Base-by-base conservation (phyloP, 1,140 invertebrate species). In the Bathynomus jamesi region DNA sequence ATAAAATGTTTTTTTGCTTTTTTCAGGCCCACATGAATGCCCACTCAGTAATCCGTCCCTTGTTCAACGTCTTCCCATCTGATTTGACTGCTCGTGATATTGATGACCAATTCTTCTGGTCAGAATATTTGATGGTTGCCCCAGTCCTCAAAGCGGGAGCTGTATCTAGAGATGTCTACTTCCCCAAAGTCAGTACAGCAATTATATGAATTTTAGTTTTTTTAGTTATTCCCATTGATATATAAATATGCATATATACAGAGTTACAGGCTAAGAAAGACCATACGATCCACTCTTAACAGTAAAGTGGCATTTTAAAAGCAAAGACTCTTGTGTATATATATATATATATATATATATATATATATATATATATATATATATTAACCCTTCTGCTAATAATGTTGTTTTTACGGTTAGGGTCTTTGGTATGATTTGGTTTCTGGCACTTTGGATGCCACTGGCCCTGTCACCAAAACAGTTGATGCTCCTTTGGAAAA, bases 71-170 rank as follows among this genome's bases (percentile, higher is more conserved):
- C 70, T 84, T 82, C 75, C 78, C 80, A 0, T 75, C 53, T 2
- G 82, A 84, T 72, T 25, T 65, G 7, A 64, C 27, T 1, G 78
- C 82, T 3, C 78, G 78, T 28, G 72, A 69, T 28, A 79, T 95
- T 61, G 91, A 94, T 80, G 83, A 85, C 1, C 89, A 93, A 81
- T 95, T 95, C 81, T 81, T 95, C 75, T 89, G 92, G 86, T 93
- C 92, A 21, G 82, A 85, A 10, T 82, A 85, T 62, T 75, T 95
- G 2, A 86, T 95, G 83, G 87, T 96, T 53, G 82, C 87, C 28
- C 92, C 92, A 11, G 88, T 93, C 60, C 81, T 94, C 69, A 82
- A 88, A 73, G 82, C 89, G 78, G 88, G 70, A 46, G 75, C 46
- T 65, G 61, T 61, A 21, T 32, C 29, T 24, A 74, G 72, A 66